Percentiles rank a stretch among this genome's conserved stretches.
phyloP scores from a whole-genome alignment of 1,140 invertebrate species.

The Panagrolaimus sp. region DNA sequence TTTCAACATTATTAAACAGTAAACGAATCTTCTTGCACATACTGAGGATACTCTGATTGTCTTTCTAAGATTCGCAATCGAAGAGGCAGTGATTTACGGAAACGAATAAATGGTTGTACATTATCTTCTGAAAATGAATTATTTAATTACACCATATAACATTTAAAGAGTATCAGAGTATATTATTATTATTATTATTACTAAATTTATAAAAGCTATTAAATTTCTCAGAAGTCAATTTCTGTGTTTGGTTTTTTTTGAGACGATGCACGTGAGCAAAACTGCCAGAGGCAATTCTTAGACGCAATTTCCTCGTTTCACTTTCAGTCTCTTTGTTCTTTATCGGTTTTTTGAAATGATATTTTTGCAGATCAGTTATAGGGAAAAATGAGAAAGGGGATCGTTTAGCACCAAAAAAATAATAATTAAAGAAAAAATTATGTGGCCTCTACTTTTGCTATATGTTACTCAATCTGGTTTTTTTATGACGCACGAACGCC shows the following conservation, averaged over 20 bases:
- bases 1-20: no score
- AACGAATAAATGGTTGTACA: constrained; percentile 12
- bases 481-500: background rate
- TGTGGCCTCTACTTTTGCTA: background rate
- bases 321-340: background rate
- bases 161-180: background rate
- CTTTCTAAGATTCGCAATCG: constrained; percentile 12
- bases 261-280: constrained; percentile 1
- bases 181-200: background rate
- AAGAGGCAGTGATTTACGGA: constrained; percentile 13
- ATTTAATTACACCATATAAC: background rate
- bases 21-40: background rate
- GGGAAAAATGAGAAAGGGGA: background rate
- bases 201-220: background rate
- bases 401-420: constrained; percentile 2
- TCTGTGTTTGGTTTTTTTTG: background rate
- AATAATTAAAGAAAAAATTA: background rate
- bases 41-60: constrained; percentile 8
- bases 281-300: constrained; percentile 11
- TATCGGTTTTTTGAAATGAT: background rate
- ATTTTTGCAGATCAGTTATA: background rate
- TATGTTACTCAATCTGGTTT: constrained; percentile 1
- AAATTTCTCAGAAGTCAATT: background rate
- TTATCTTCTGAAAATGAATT: constrained; percentile 15
- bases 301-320: background rate